phyloP scores from a whole-genome alignment of 2,888 invertebrate genomes.

The Caenorhabditis afra region DNA sequence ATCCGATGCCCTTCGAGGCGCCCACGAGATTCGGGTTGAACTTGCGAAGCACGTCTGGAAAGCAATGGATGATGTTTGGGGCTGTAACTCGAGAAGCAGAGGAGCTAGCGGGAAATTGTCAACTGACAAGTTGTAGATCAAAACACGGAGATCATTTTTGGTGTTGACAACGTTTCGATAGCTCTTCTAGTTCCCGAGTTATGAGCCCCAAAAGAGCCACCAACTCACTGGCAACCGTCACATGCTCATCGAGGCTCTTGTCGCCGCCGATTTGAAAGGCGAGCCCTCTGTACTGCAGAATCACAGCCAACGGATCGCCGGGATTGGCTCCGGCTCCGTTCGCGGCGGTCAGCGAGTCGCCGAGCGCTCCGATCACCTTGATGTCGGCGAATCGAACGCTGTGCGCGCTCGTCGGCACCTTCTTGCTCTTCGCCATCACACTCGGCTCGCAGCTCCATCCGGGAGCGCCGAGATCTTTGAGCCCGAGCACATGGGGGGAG shows the following conservation, averaged over 20 bases:
- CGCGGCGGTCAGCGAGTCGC: slow-evolving; percentile 70
- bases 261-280: slow-evolving; percentile 70
- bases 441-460: slow-evolving; percentile 59
- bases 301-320: slow-evolving; percentile 63
- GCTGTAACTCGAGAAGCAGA: too few relatives aligned
- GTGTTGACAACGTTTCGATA: too few relatives aligned
- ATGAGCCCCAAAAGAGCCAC: too few relatives aligned
- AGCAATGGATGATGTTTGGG: too few relatives aligned
- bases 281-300: slow-evolving; percentile 70
- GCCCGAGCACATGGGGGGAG: slow-evolving; percentile 1
- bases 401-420: slow-evolving; percentile 81
- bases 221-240: slow-evolving; percentile 65
- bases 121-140: too few relatives aligned
- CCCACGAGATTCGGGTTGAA: slow-evolving; percentile 86
- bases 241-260: slow-evolving; percentile 63
- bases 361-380: slow-evolving; percentile 67
- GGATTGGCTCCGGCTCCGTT: slow-evolving; percentile 68
- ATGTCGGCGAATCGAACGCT: slow-evolving; percentile 69
- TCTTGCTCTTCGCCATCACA: slow-evolving; percentile 64
- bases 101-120: too few relatives aligned
- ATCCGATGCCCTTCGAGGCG: slow-evolving; percentile 61
- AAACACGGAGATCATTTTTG: too few relatives aligned
- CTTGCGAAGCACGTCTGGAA: slow-evolving; percentile 85
- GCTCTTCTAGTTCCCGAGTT: too few relatives aligned
- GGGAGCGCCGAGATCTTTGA: slow-evolving; percentile 62